Base-by-base conservation (phyloP, 2,113 vertebrate species). In the Oxyura jamaicensis region DNA sequence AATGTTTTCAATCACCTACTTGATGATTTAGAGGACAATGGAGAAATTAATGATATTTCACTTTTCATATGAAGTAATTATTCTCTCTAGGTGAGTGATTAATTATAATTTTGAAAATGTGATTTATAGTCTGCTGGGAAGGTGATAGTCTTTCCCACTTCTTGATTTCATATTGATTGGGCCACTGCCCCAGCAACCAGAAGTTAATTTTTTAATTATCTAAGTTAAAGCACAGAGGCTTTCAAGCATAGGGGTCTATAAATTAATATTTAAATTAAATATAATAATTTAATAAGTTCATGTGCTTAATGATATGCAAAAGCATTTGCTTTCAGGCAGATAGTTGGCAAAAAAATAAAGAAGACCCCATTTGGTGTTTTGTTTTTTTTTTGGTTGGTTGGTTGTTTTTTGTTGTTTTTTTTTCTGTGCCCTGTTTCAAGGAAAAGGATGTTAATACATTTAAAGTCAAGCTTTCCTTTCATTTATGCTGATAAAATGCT, bases 241-340 rank as follows among this genome's bases (percentile, higher is more conserved):
- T 91, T 93, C 77, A 93, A 95, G 66, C 36, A 91, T 73, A 7
- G 53, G 23, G 22, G 53, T 62, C 86, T 88, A 76, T 52, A 94
- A 94, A 94, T 94, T 93, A 94, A 73, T 92, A 93, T 84, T 94
- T 96, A 84, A 92, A 93, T 84, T 94, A 96, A 84, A 92, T 93
- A 58, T 72, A 94, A 93, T 78, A 75, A 95, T 89, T 91, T 91
- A 78, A 83, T 90, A 86, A 91, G 28, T 4, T 53, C 12, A 1
- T 84, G 25, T 36, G 6, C 41, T 76, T 91, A 95, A 82, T 17
- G 8, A 17, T 46, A 44, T 17, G 26, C 5, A 79, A 72, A 67
- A 82, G 28, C 59, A 33, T n/a, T 84, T 81, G 74, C 39, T 93
- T 93, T 63, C 62, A 73, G 42, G 35, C 28, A 92, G 39, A 65